A percentile compares a stretch with the other conserved stretches of the same genome.
phyloP scores from a whole-genome alignment of 2,888 invertebrate genomes.

The Chymomyza amoena region DNA sequence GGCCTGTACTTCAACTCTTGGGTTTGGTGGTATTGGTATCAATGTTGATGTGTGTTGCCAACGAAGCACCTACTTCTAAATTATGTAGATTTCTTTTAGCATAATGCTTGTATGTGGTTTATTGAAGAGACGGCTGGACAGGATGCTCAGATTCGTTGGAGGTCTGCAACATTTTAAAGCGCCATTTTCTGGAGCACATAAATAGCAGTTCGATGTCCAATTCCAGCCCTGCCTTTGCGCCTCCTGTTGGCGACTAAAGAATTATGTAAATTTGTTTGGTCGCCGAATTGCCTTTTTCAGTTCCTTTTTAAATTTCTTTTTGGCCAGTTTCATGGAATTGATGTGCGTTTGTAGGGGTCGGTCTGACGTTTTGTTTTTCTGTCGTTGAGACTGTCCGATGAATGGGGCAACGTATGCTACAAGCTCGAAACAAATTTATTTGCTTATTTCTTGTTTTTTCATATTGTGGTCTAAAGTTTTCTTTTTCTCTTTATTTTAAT shows the following conservation, averaged over 20 bases:
- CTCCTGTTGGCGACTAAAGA: conserved; percentile 43
- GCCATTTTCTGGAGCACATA: conserved; percentile 67
- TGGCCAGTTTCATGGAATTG: conserved; percentile 56
- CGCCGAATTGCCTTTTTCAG: conserved; percentile 53
- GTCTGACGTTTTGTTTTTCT: conserved; percentile 14
- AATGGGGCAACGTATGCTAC: conserved; percentile 19
- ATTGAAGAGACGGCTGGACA: conserved; percentile 12
- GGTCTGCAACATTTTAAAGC: conserved; percentile 60
- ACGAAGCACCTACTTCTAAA: conserved; percentile 51
- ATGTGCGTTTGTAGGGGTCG: conserved; percentile 42
- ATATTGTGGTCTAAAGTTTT: conserved; percentile 12
- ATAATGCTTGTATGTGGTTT: conserved; percentile 50
- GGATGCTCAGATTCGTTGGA: conserved; percentile 1
- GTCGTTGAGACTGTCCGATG: not conserved
- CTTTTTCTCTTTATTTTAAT: conserved; percentile 17
- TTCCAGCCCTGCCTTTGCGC: conserved; percentile 1
- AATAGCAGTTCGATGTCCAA: conserved; percentile 49
- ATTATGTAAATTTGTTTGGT: conserved; percentile 70
- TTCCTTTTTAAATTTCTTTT: conserved; percentile 14
- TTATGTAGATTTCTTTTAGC: conserved; percentile 72
- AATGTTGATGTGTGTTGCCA: conserved; percentile 27
- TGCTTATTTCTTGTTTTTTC: not conserved
- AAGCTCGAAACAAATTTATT: not conserved
- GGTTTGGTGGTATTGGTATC: not conserved
- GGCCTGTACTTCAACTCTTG: conserved; percentile 25